phyloP scores from a whole-genome alignment of 2,888 invertebrate genomes.

The Eremobia ochroleuca region DNA sequence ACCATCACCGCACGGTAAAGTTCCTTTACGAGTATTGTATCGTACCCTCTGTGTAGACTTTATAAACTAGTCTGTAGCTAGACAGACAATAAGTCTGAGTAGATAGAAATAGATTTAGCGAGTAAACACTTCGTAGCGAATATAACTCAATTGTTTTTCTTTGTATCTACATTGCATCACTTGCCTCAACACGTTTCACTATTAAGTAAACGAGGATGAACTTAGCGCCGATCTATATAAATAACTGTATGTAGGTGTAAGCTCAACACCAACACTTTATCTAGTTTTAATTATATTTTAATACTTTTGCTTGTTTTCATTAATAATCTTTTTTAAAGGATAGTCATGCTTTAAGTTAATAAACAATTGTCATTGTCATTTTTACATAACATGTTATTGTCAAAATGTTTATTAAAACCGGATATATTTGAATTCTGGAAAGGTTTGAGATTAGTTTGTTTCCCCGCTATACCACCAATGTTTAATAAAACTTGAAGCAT shows the following conservation, averaged over 20 bases:
- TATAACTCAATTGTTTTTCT: constrained; percentile 55
- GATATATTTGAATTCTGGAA: constrained; percentile 30
- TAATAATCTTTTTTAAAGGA: constrained; percentile 6
- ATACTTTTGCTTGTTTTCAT: constrained; percentile 32
- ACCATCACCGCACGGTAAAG: constrained; percentile 89
- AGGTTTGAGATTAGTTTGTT: constrained; percentile 43
- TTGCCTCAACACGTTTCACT: constrained; percentile 53
- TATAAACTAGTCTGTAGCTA: constrained; percentile 77
- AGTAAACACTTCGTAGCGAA: constrained; percentile 58
- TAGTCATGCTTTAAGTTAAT: constrained; percentile 53
- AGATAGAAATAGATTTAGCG: constrained; percentile 71
- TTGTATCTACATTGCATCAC: constrained; percentile 52
- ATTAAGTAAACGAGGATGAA: constrained; percentile 49
- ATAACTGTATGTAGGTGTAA: constrained; percentile 56
- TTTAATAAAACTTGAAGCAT: constrained; percentile 67
- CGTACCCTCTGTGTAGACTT: constrained; percentile 72
- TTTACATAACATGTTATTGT: not conserved
- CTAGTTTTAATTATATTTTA: constrained; percentile 34
- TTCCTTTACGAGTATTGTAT: constrained; percentile 80
- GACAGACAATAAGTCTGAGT: constrained; percentile 74
- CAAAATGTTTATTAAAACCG: not conserved
- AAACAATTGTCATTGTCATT: not conserved
- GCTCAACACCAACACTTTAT: constrained; percentile 38
- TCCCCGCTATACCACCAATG: constrained; percentile 23
- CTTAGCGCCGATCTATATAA: constrained; percentile 50